Conservation (phyloP, 2,113 vertebrate species). For the Gymnogyps californianus region DNA sequence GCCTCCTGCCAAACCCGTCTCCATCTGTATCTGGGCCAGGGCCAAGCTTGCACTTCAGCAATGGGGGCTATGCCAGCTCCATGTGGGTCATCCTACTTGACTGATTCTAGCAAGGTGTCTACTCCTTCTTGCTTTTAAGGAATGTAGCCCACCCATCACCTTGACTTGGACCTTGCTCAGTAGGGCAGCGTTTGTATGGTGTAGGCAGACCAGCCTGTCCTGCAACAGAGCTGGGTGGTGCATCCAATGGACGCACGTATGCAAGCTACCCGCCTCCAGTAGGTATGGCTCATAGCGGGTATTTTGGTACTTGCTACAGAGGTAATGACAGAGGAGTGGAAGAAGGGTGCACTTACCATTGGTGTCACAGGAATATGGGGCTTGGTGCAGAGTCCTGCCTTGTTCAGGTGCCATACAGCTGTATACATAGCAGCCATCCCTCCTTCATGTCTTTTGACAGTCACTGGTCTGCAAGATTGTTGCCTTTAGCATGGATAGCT, state of each 20-base stretch:
- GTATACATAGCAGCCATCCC: not conserved
- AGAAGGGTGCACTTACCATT: not conserved
- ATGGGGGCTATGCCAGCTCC: not conserved
- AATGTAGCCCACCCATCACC: accelerated
- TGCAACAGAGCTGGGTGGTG: not conserved
- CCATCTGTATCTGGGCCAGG: not conserved
- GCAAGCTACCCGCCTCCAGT: not conserved
- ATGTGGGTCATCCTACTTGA: not conserved
- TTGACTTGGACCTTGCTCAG: not conserved
- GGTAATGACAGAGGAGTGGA: not conserved
- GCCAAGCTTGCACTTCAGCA: not conserved
- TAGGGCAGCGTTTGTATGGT: accelerated
- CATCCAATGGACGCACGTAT: not conserved
- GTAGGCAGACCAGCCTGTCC: not conserved
- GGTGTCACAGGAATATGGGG: not conserved
- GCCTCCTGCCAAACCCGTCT: not conserved
- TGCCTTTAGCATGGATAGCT: not conserved
- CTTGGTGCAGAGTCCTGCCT: not conserved
- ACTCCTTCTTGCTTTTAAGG: not conserved
- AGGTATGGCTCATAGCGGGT: not conserved
- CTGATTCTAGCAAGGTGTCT: not conserved
- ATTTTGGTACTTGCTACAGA: not conserved
- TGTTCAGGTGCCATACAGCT: not conserved
- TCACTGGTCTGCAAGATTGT: not conserved
- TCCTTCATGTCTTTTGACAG: not conserved